A percentile compares a stretch with the other conserved stretches of the same genome.
These are phyloP conservation scores for Tursiops truncatus DNA, from an alignment of 2,113 vertebrate genomes.

Conservation along the genomic window DNA sequence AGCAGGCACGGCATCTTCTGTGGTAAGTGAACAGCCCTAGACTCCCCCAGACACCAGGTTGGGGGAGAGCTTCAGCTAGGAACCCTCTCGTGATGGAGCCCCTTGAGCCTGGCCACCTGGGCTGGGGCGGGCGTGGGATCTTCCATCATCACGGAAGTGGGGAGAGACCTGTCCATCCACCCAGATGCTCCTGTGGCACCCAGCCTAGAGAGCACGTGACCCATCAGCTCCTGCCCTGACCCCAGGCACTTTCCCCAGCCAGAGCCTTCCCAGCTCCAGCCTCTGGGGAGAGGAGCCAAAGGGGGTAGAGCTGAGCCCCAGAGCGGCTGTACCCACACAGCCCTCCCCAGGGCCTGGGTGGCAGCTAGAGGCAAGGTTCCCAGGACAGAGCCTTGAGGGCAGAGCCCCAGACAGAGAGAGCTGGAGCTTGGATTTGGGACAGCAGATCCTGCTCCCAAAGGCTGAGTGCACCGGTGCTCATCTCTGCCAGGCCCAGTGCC, in stretches of 20 bases:
- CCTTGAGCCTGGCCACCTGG: not conserved
- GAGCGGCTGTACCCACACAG: not conserved
- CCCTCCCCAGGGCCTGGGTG: not conserved
- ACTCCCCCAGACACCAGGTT: fast-evolving
- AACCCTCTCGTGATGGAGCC: not conserved
- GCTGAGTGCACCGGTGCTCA: not conserved
- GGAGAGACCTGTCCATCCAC: not conserved
- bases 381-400: not conserved
- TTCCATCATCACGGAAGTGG: fast-evolving
- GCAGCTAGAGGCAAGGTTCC: not conserved
- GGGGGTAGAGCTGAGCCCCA: not conserved
- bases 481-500: not conserved
- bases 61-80: not conserved
- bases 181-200: not conserved
- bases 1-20: not conserved
- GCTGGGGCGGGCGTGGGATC: not conserved
- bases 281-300: not conserved
- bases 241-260: not conserved
- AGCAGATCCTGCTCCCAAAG: not conserved
- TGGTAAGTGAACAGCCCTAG: slow-evolving; percentile 14
- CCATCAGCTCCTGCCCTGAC: not conserved
- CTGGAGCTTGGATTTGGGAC: not conserved
- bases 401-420: not conserved
- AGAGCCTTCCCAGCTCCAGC: not conserved
- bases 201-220: fast-evolving